Evolutionary conservation across 2,113 vertebrate genomes (phyloP), one percentile per base, ranked within the genome.

Genomic region (Actinemys pallida): DNA sequence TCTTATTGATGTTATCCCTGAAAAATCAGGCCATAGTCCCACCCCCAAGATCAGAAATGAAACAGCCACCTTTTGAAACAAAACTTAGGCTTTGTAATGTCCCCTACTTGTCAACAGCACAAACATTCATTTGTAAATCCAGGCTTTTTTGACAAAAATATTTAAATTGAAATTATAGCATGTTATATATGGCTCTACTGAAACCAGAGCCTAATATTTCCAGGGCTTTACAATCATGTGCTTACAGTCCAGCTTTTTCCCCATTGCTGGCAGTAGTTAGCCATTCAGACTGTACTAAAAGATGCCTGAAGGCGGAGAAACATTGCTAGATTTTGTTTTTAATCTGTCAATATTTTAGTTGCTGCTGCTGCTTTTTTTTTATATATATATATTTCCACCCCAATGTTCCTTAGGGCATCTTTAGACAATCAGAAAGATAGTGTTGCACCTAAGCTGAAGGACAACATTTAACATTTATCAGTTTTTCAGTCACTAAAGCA

Each of bases 281-380:
- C 97, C 97, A 98, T 98, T 98, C 98, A 97, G 96, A 97, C 97
- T 97, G 96, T 96, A 98, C 98, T 98, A 98, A 98, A 95, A 95
- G 88, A 93, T 96, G 98, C 98, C 98, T 47, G 94, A 57, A 96
- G 97, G 98, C 96, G 1, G 35, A 96, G 96, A 97, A 83, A 39
- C 53, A 39, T 59, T 5, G 2, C 86, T 22, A 4, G 42, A 62
- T 90, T 9, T 16, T 50, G 79, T 35, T 39, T 76, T 84, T 24
- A 81, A 12, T 35, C 53, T 10, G 2, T 88, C 79, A 4, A 47
- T 93, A 91, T 57, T 88, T 86, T 75, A 72, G n/a, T 92, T 81
- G 59, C 87, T 1, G 2, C 10, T 79, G 27, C 17, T 29, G 94
- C 50, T 81, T n/a, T 29, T 54, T 81, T 35, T 25, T 3, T 39